A percentile compares a stretch with the other conserved stretches of the same genome.
Conservation (phyloP, 2,113 vertebrate species). For the Saiga tatarica region DNA sequence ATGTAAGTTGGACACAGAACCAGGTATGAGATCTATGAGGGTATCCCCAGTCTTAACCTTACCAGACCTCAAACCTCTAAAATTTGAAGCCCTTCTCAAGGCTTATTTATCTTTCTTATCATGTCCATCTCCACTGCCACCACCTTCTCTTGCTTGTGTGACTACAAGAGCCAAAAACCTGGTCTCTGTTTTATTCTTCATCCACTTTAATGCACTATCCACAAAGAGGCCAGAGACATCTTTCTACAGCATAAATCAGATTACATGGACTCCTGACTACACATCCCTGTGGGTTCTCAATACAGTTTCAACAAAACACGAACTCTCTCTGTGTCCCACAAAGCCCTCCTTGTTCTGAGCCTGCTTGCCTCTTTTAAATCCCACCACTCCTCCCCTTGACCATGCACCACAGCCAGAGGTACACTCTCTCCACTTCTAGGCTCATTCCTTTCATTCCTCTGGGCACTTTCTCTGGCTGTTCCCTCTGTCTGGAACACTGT, state of each 20-base stretch:
- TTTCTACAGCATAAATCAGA: neutral
- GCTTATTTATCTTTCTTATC: neutral
- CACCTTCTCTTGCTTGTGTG: neutral
- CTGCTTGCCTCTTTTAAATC: neutral
- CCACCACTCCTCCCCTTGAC: neutral
- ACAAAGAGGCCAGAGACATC: neutral
- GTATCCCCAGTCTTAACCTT: neutral
- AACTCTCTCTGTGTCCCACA: neutral
- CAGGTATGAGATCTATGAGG: neutral
- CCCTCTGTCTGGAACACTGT: neutral
- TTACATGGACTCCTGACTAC: neutral
- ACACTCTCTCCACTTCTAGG: neutral
- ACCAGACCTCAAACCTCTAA: neutral
- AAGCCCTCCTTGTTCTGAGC: neutral
- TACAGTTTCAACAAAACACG: neutral
- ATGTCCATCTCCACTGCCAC: neutral
- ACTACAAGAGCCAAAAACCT: neutral
- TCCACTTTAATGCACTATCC: neutral
- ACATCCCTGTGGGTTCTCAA: neutral
- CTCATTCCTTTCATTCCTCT: neutral
- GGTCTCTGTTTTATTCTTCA: neutral
- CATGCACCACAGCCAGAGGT: accelerated
- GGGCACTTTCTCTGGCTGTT: neutral
- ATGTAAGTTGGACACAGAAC: neutral
- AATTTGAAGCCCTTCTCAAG: neutral